Conservation (phyloP, 1,140 invertebrate genomes). For the Drosophila carrolli region DNA sequence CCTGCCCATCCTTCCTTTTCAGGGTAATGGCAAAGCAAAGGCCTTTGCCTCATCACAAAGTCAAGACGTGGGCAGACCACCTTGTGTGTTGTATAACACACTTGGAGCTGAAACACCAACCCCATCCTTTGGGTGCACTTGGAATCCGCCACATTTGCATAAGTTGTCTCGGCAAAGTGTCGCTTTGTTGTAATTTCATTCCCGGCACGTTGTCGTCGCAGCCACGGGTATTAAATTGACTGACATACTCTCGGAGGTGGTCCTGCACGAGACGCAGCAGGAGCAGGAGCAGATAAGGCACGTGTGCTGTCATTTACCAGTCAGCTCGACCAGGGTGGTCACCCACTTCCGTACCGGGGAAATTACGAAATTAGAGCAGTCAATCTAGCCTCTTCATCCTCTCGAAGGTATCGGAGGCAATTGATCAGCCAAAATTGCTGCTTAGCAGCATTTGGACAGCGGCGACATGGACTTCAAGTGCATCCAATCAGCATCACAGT, state of each 20-base stretch:
- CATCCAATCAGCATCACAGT: conserved; percentile 51
- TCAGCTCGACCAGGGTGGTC: conserved; percentile 17
- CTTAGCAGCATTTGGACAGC: conserved; percentile 29
- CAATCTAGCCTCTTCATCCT: conserved; percentile 37
- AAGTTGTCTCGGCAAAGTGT: conserved; percentile 57
- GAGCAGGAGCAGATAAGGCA: conserved; percentile 61
- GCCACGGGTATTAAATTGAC: conserved; percentile 58
- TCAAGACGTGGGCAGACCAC: conserved; percentile 41
- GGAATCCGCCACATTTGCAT: conserved; percentile 46
- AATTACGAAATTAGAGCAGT: conserved; percentile 59
- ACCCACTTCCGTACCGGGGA: conserved; percentile 16
- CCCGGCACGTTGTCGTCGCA: conserved; percentile 61
- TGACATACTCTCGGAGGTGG: conserved; percentile 7
- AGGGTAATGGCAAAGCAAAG: conserved; percentile 17
- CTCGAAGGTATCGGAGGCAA: conserved; percentile 50
- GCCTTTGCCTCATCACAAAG: conserved; percentile 34
- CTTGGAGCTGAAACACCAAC: conserved; percentile 1
- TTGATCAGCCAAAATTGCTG: conserved; percentile 66
- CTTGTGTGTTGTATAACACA: conserved; percentile 30
- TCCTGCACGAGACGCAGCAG: not conserved
- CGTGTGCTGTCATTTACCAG: conserved; percentile 69
- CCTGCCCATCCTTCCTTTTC: conserved; percentile 5
- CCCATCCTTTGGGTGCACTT: conserved; percentile 15
- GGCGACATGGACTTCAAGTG: conserved; percentile 44
- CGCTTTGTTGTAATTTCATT: conserved; percentile 62